phyloP scores from a whole-genome alignment of 2,797 vertebrate genomes.

The Poeciliopsis paucimaculata region DNA sequence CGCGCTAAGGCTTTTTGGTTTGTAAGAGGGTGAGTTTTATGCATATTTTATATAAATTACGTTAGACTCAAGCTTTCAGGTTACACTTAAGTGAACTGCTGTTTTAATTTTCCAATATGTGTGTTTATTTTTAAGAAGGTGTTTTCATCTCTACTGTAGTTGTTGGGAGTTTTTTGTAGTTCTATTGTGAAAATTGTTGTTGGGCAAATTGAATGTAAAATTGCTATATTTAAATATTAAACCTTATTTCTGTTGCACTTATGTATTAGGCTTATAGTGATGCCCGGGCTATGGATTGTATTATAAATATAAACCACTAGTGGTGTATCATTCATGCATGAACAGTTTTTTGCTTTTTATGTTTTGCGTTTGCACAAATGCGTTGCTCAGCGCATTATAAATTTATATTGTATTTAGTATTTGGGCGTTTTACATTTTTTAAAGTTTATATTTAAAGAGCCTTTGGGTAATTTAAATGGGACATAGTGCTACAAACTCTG shows the following conservation, averaged over 20 bases:
- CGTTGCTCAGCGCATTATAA: not conserved
- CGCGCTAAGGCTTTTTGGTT: not conserved
- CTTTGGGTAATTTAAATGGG: not conserved
- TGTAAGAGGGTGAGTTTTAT: not conserved
- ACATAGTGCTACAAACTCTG: not conserved
- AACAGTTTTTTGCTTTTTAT: not conserved
- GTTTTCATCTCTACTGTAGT: slow-evolving; percentile 7
- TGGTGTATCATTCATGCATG: not conserved
- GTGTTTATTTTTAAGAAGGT: not conserved
- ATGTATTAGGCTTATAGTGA: slow-evolving; percentile 18
- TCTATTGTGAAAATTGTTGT: not conserved
- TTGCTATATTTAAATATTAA: not conserved
- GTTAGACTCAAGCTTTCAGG: not conserved
- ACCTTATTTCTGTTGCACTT: not conserved
- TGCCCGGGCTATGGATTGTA: not conserved
- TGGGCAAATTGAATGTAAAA: not conserved
- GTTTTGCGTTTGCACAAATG: slow-evolving; percentile 13
- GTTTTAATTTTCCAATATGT: not conserved
- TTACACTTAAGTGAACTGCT: slow-evolving; percentile 7
- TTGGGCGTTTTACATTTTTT: not conserved
- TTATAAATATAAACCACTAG: slow-evolving; percentile 15
- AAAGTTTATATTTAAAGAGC: not conserved
- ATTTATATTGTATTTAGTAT: not conserved
- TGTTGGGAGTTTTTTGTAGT: not conserved
- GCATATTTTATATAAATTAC: not conserved